Evolutionary conservation across 2,113 vertebrate genomes (phyloP), one percentile per base, ranked within the genome.

Genomic region (Accipiter cooperii): DNA sequence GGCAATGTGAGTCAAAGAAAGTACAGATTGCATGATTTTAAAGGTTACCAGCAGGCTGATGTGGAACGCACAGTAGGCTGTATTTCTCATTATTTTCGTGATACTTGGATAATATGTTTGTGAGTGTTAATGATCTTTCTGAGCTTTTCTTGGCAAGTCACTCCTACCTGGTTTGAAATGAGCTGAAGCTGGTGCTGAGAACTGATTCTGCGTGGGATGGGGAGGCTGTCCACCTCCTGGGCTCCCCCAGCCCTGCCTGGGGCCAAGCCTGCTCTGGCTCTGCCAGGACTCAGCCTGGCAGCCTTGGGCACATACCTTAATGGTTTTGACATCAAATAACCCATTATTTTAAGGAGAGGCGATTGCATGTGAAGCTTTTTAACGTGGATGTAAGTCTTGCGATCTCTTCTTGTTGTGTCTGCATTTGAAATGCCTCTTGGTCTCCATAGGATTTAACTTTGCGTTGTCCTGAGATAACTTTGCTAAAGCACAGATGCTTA

Each of bases 201-300:
- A 9, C 21, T 3, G 18, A 6, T 70, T 47, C 51, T 21, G 69
- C 38, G 57, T 68, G n/a, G 47, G 28, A 17, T 31, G 64, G 38
- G 47, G 28, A 29, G 16, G 58, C 12, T 63, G 51, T 18, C 11
- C 51, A 25, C 18, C 33, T 34, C 9, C 65, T 40, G 60, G 28
- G n/a, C 19, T 84, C 17, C 36, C 17, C 13, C 25, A 52, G 17
- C 9, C 40, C 9, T 71, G 0, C 1, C 7, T 0, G 2, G 18
- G 28, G 19, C 51, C 17, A 13, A 16, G 5, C 9, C 22, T n/a
- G 15, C 51, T 91, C 33, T 12, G 3, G 26, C 68, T 24, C 4
- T 66, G 26, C 24, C 22, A 25, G 65, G 46, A 18, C 64, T 77
- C n/a, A 65, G 42, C 60, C 51, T 66, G 63, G 57, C 51, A 55